Conservation (phyloP, 2,113 vertebrate genomes). For the Zosterops borbonicus region DNA sequence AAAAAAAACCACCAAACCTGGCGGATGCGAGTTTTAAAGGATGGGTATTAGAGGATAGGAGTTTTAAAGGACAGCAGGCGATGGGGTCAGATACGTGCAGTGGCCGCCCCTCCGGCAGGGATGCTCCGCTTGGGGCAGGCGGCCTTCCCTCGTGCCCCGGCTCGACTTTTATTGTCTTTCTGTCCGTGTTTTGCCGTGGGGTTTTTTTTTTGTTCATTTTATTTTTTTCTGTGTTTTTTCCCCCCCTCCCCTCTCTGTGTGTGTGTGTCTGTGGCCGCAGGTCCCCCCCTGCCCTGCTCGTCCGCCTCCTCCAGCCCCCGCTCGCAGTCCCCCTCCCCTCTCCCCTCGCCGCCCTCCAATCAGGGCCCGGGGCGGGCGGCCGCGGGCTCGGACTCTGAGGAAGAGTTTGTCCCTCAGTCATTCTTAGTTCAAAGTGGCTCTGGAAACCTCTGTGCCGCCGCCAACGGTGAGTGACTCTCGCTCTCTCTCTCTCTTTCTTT, state of each 20-base stretch:
- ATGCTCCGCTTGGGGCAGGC: neutral
- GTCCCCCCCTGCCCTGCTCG: conserved; percentile 92
- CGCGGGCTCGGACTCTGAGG: conserved; percentile 95
- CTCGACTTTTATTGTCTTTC: conserved; percentile 45
- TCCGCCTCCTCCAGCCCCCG: conserved; percentile 93
- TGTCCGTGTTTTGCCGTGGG: neutral
- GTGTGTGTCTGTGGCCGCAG: conserved; percentile 85
- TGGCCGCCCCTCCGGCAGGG: neutral
- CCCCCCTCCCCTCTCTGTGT: neutral
- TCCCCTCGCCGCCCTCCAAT: conserved; percentile 90
- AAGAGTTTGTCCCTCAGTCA: conserved; percentile 95
- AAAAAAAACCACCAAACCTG: no score
- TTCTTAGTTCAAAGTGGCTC: conserved; percentile 98
- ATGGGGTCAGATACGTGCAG: neutral
- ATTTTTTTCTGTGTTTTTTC: conserved; percentile 14
- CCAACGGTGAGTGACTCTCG: conserved; percentile 89
- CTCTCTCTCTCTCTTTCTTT: neutral
- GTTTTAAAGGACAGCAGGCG: neutral
- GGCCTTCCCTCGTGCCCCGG: neutral
- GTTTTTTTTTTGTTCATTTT: conserved; percentile 20
- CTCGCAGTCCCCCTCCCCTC: conserved; percentile 89
- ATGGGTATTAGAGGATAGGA: accelerated
- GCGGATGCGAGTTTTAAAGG: neutral
- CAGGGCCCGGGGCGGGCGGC: conserved; percentile 90
- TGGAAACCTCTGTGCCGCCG: conserved; percentile 86